A percentile compares a stretch with the other conserved stretches of the same genome.
These are phyloP conservation scores for Synergus laeviventris DNA, from an alignment of 2,888 invertebrate genomes.

Conservation along the genomic window DNA sequence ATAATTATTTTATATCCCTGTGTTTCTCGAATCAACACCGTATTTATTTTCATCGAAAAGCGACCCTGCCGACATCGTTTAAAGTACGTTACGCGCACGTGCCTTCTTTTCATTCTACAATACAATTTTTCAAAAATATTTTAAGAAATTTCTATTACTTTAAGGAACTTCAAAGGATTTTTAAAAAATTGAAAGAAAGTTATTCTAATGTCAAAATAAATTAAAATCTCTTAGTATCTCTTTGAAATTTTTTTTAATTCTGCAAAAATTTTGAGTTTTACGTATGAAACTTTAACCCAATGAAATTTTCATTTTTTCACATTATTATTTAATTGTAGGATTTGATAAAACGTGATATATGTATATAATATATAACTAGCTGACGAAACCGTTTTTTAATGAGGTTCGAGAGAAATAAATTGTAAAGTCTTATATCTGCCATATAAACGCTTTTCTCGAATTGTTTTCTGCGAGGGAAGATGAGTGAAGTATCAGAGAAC, in stretches of 20 bases:
- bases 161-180: no score
- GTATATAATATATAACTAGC: neutral
- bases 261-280: no score
- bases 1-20: constrained; percentile 63
- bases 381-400: constrained; percentile 8
- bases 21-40: constrained; percentile 56
- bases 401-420: constrained; percentile 25
- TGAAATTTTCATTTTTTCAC: no score
- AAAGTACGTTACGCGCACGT: constrained; percentile 49
- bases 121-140: neutral
- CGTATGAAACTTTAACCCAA: no score
- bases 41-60: constrained; percentile 51
- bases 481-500: constrained; percentile 44
- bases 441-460: constrained; percentile 27
- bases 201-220: no score
- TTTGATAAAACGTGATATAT: neutral
- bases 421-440: constrained; percentile 29
- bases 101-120: constrained; percentile 24
- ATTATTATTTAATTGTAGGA: no score
- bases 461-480: constrained; percentile 21
- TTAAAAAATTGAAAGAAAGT: no score
- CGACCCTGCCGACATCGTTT: constrained; percentile 18
- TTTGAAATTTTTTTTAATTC: no score
- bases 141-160: no score
- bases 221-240: no score